phyloP scores from a whole-genome alignment of 2,113 vertebrate species.

The Pomatorhinus ruficollis region DNA sequence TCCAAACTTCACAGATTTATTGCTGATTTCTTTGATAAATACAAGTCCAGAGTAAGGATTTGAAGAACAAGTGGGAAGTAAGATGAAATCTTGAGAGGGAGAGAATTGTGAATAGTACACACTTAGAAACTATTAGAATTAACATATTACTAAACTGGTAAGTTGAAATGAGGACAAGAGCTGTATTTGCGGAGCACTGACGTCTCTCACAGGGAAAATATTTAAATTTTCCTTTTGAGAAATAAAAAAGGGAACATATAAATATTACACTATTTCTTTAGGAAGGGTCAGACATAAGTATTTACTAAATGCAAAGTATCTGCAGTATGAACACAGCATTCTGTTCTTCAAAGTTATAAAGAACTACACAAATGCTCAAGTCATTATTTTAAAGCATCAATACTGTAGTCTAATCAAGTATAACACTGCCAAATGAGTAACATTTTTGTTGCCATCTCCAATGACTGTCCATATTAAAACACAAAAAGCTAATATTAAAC shows the following conservation, averaged over 20 bases:
- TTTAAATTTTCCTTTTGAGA: background rate
- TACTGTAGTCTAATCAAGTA: background rate
- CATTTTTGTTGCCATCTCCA: background rate
- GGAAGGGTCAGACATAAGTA: background rate
- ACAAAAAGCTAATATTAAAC: background rate
- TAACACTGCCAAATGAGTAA: background rate
- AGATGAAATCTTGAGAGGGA: background rate
- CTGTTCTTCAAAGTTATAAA: background rate
- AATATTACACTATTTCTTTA: background rate
- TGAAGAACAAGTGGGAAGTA: background rate
- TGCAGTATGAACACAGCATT: background rate
- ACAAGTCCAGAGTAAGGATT: background rate
- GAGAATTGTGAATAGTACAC: background rate
- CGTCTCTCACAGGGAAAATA: background rate
- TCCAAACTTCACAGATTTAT: background rate
- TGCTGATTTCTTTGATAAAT: background rate
- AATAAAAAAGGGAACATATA: background rate
- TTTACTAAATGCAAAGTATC: background rate
- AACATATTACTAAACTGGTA: background rate
- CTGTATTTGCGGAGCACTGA: background rate
- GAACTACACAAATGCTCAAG: background rate
- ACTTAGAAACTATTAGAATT: background rate
- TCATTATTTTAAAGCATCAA: background rate
- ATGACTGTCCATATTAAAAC: background rate
- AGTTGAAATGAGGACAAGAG: background rate